Evolutionary conservation across 30 jellyfish, hydroid and myxozoan species (phyloP), one percentile per base, ranked within the genome.

Genomic region (Aurelia sp.): DNA sequence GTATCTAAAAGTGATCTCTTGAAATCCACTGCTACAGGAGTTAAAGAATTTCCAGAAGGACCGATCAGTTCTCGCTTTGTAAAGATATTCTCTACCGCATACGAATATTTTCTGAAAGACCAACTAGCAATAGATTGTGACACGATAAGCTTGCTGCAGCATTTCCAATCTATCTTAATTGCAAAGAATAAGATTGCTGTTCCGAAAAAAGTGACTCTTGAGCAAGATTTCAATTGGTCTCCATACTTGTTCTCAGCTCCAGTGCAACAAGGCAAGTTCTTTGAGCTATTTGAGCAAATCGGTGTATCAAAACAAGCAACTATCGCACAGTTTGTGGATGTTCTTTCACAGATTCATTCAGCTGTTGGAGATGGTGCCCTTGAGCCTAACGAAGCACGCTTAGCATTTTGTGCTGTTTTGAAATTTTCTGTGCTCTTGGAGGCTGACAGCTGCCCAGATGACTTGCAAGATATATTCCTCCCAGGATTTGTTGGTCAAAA

Each of bases 241-340:
- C 96, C 96, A 7, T 85, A 91, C 80, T 41, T 91, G 24, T 63
- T 75, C 67, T 61, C 85, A 0, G 80, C 85, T 44, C 85, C 88
- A 8, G 80, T 66, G 33, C 53, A 12, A n/a, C 30, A 35, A 8
- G 98, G 98, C 24, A 63, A 70, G 30, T 91, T 10, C 60, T 85
- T 70, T 27, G 90, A 78, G 18, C 21, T 78, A 18, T 72, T 91
- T 67, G 57, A 52, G 60, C 20, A 31, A 22, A 59, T 91, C 4
- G 98, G 98, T 13, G 76, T 90, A 58, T 24, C 87, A 16, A 64
- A 63, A 30, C 55, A 51, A 24, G 90, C 96, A 8, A 72, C 78
- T 20, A 72, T 85, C 3, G 31, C 31, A 31, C 93, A 73, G 64
- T 65, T 78, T 68, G 74, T 40, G 9, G 57, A 48, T 16, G 90